Base-by-base conservation (phyloP, 2,797 vertebrate species). In the Erpetoichthys calabaricus region DNA sequence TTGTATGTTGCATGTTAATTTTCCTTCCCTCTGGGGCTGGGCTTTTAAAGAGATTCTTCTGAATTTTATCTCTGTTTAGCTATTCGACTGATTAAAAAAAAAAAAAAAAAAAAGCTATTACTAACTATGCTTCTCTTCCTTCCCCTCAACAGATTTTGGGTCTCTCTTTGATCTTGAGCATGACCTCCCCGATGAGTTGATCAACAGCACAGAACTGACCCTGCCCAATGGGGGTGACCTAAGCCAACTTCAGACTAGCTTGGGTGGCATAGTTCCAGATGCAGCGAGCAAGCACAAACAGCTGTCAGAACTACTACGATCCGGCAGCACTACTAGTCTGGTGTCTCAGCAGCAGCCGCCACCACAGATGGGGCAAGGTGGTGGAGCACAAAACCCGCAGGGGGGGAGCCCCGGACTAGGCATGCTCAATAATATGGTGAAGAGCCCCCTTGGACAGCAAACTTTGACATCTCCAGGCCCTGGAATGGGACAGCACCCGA, bases 281-380 rank as follows among this genome's bases (percentile, higher is more conserved):
- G 91, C 92, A 47, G 93, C 93, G 51, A 86, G 92, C 59, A 99
- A 98, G 87, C 92, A 99, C 80, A 98, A 99, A 84, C 94, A 98
- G 70, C 81, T 99, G 44, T 99, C 95, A 51, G 95, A 99, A 75
- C 86, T 98, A 44, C 65, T 99, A 53, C 87, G 92, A 56, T 80
- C 84, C 69, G 81, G 86, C 64, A 85, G 79, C 69, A 80, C 83
- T 60, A 74, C 83, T 61, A 86, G 84, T 72, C 79, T 87, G 68
- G 80, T 67, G 60, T 81, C 85, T 82, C 83, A 81, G 0, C 80
- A 88, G 57, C 88, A 89, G 52, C 88, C 89, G 63, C 87, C 86
- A 65, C 74, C 79, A 51, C 82, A 77, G 4, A 45, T 3, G 59
- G 82, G 79, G 70, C 82, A 68, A 3, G 67, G 73, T 2, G 55